Percentiles rank a stretch among this genome's conserved stretches.
phyloP scores from a whole-genome alignment of 2,113 vertebrate species.

The Mugil cephalus region DNA sequence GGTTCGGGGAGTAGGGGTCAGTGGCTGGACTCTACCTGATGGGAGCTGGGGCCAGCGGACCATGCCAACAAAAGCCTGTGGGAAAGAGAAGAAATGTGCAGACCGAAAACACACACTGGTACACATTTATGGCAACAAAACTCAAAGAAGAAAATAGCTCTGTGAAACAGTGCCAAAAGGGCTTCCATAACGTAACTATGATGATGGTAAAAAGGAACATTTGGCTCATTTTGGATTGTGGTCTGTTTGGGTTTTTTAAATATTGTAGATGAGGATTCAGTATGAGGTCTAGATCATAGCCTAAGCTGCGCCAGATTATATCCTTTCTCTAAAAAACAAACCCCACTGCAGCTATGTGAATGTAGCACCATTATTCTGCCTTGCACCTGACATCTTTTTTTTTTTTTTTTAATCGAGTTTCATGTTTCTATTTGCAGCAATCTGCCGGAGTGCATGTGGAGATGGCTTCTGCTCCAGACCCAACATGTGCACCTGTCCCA shows the following conservation, averaged over 20 bases:
- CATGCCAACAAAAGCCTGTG: slow-evolving; percentile 66
- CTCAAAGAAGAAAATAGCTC: slow-evolving; percentile 49
- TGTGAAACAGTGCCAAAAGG: slow-evolving; percentile 25
- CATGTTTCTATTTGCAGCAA: slow-evolving; percentile 85
- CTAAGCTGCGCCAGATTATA: slow-evolving; percentile 34
- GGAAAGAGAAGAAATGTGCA: slow-evolving; percentile 51
- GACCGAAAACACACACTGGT: slow-evolving; percentile 48
- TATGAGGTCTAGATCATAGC: slow-evolving; percentile 46
- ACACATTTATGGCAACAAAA: slow-evolving; percentile 50
- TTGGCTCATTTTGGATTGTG: slow-evolving; percentile 40
- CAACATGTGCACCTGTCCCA: slow-evolving; percentile 98
- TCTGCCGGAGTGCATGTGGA: slow-evolving; percentile 97
- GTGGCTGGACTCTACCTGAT: slow-evolving; percentile 74
- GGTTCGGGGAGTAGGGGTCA: slow-evolving; percentile 74
- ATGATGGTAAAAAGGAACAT: slow-evolving; percentile 46
- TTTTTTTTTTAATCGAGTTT: slow-evolving; percentile 47
- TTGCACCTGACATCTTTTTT: slow-evolving; percentile 38
- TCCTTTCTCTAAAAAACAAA: slow-evolving; percentile 39
- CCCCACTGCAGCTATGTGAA: slow-evolving; percentile 7
- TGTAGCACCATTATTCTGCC: neutral
- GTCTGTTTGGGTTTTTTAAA: slow-evolving; percentile 46
- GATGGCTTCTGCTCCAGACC: slow-evolving; percentile 99
- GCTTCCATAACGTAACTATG: slow-evolving; percentile 33
- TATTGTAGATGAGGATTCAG: slow-evolving; percentile 43
- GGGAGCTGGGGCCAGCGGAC: slow-evolving; percentile 57